Evolutionary conservation across 2,888 invertebrate species (phyloP), one percentile per base, ranked within the genome.

Genomic region (Odontomyia ornata): DNA sequence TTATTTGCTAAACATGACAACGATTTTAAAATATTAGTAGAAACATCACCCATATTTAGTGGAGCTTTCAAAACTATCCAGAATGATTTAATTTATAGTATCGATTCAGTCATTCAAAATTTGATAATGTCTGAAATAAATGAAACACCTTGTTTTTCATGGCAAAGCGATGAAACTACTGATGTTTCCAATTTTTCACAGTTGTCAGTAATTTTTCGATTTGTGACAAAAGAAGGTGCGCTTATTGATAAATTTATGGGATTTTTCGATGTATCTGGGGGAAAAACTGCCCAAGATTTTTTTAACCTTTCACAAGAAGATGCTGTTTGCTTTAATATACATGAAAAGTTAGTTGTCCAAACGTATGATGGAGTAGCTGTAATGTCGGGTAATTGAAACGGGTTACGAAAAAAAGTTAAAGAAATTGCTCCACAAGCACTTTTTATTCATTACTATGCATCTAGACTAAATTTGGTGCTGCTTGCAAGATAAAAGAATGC

Each of bases 81-180:
- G 1, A 64, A 64, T 36, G 64, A 64, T 1, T 30, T 64, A 43
- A 0, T 64, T 36, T 2, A 1, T 0, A 15, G 64, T 3, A 64
- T 64, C 18, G 1, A n/a, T 1, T 1, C 0, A 7, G 4, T 64
- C 7, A 1, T 64, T 13, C 13, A 30, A 27, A 1, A 1, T 3
- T 1, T 2, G 0, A 64, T 64, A 1, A 0, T 0, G 0, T 1
- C 28, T 11, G 64, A 64, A 36, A 64, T 64, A 43, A 43, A 27
- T 30, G n/a, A 64, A 1, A 0, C 64, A 1, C 30, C 1, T 1
- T 27, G 30, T 4, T 64, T 43, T 64, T 64, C 64, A 0, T 64
- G 64, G 64, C 64, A 64, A 30, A 3, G 27, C 25, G 64, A 64
- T 30, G 64, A 64, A 30, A 30, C 64, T 9, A 64, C 64, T 18